These are phyloP conservation scores for Gadopsis marmoratus DNA, from an alignment of 2,797 vertebrate species.

Conservation along the genomic window DNA sequence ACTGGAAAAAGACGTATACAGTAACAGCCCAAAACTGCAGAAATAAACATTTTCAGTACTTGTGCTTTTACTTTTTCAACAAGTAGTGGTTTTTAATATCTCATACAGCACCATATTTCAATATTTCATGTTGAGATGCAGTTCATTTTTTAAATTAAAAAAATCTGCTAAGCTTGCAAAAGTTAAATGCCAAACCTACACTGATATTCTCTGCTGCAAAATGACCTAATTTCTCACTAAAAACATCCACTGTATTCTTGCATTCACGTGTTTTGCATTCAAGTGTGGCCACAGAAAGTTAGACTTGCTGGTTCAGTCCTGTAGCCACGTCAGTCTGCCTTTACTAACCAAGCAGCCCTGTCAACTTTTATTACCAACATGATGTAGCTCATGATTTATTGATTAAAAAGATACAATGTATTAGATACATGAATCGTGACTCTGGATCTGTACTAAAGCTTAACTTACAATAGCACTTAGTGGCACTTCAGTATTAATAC, in stretches of 20 bases:
- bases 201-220: constrained; percentile 39
- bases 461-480: constrained; percentile 2
- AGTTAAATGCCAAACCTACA: constrained; percentile 65
- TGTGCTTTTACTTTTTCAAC: constrained; percentile 13
- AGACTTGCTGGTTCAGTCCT: constrained; percentile 22
- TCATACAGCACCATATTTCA: constrained; percentile 34
- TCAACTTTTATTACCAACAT: constrained; percentile 16
- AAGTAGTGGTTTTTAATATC: constrained; percentile 29
- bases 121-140: constrained; percentile 48
- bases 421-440: constrained; percentile 16
- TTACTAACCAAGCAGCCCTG: constrained; percentile 7
- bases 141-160: constrained; percentile 52
- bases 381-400: constrained; percentile 27
- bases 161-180: constrained; percentile 64
- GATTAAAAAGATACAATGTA: constrained; percentile 14
- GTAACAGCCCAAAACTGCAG: neutral
- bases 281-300: neutral
- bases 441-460: constrained; percentile 33
- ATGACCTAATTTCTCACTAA: constrained; percentile 55
- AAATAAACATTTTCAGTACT: constrained; percentile 18
- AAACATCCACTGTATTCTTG: constrained; percentile 48
- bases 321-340: constrained; percentile 11
- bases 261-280: constrained; percentile 37
- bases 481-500: neutral
- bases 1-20: neutral